These are phyloP conservation scores for Acanthiza pusilla DNA, from an alignment of 2,797 vertebrate genomes.

Conservation along the genomic window DNA sequence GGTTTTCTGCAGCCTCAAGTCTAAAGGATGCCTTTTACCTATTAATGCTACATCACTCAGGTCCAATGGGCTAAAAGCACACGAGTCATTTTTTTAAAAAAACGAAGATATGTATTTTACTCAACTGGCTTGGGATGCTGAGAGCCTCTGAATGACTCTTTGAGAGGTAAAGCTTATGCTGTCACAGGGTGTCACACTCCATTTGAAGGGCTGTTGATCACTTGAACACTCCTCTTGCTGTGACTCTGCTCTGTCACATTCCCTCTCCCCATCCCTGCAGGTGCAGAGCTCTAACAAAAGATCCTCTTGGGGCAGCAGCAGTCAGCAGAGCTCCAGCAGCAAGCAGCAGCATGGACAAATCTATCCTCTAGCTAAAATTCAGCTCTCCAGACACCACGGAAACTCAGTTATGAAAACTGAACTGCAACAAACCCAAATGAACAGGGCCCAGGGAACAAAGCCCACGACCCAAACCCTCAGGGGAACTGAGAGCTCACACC, in stretches of 20 bases:
- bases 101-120: background rate
- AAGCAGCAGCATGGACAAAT: background rate
- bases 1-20: background rate
- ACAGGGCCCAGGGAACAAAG: rapidly evolving
- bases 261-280: background rate
- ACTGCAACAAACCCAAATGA: background rate
- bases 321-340: background rate
- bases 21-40: background rate
- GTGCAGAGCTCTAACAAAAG: background rate
- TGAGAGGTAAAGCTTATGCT: background rate
- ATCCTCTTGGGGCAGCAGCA: background rate
- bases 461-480: background rate
- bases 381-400: background rate
- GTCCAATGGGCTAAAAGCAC: background rate
- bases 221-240: rapidly evolving
- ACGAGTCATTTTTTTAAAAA: background rate
- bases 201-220: background rate
- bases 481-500: background rate
- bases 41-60: background rate
- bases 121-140: background rate
- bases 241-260: background rate
- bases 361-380: background rate
- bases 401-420: background rate
- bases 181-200: background rate
- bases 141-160: background rate